These are phyloP conservation scores for Taenioides sp. DNA, from an alignment of 2,797 vertebrate species.

Conservation along the genomic window DNA sequence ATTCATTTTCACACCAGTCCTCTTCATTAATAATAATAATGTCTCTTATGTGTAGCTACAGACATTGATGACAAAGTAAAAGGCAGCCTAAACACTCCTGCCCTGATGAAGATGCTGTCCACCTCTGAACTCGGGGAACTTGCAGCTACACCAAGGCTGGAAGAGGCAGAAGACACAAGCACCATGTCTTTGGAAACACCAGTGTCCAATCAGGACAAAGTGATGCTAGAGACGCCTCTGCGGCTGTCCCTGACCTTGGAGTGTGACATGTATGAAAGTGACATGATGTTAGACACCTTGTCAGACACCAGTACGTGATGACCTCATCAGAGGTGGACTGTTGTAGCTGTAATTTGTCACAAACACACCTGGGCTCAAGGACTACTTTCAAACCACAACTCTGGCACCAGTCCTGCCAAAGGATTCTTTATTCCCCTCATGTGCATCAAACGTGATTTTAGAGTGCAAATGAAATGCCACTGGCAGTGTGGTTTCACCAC, in stretches of 20 bases:
- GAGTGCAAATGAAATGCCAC: slow-evolving; percentile 22
- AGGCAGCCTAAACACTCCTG: slow-evolving; percentile 86
- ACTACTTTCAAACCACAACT: slow-evolving; percentile 32
- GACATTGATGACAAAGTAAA: slow-evolving; percentile 96
- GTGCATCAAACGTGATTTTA: slow-evolving; percentile 40
- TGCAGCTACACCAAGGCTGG: slow-evolving; percentile 78
- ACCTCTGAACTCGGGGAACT: slow-evolving; percentile 85
- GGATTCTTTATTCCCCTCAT: slow-evolving; percentile 44
- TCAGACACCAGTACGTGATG: slow-evolving; percentile 95
- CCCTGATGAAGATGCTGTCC: slow-evolving; percentile 94
- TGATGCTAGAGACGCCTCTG: slow-evolving; percentile 80
- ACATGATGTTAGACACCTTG: slow-evolving; percentile 98
- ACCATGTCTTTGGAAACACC: slow-evolving; percentile 84
- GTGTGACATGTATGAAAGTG: slow-evolving; percentile 98
- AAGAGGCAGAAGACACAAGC: slow-evolving; percentile 88
- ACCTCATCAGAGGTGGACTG: slow-evolving; percentile 29
- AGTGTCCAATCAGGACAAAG: slow-evolving; percentile 81
- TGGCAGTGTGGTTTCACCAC: slow-evolving; percentile 28
- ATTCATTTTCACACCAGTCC: background rate
- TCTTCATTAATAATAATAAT: background rate
- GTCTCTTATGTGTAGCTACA: slow-evolving; percentile 80
- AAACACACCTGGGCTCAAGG: slow-evolving; percentile 39
- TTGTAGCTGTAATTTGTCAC: slow-evolving; percentile 34
- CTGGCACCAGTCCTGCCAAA: slow-evolving; percentile 36
- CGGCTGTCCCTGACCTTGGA: slow-evolving; percentile 89